phyloP scores from a whole-genome alignment of 1,140 invertebrate genomes.

The Neomicropteryx cornuta region DNA sequence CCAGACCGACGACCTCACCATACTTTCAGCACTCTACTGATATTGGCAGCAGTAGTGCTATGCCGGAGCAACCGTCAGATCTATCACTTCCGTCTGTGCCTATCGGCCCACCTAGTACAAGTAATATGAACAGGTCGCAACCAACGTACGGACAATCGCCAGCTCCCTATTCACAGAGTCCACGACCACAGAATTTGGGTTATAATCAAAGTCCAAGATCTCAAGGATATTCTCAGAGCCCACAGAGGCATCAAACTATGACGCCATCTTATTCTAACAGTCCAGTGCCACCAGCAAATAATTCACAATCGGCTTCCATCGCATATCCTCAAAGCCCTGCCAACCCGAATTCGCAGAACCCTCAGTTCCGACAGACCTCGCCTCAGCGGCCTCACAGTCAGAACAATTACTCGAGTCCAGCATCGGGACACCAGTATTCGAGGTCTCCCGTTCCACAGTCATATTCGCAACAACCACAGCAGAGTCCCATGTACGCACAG shows the following conservation, averaged over 20 bases:
- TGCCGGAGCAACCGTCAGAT: too few relatives aligned
- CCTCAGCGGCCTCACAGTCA: slow-evolving; percentile 23
- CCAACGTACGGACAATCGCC: slow-evolving; percentile 15
- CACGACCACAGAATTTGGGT: slow-evolving; percentile 13
- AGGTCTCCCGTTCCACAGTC: slow-evolving; percentile 19
- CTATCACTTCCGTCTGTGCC: slow-evolving; percentile 1
- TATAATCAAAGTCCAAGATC: slow-evolving; percentile 15
- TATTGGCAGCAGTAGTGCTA: too few relatives aligned
- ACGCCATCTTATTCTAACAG: slow-evolving; percentile 11
- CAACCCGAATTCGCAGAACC: slow-evolving; percentile 15
- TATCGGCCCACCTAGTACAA: neutral
- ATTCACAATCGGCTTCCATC: slow-evolving; percentile 12
- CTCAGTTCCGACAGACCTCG: slow-evolving; percentile 21
- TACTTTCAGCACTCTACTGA: slow-evolving; percentile 9
- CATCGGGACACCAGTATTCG: slow-evolving; percentile 15
- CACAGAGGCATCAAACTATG: slow-evolving; percentile 13
- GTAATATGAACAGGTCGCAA: slow-evolving; percentile 11
- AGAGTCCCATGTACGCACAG: slow-evolving; percentile 31
- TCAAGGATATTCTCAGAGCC: slow-evolving; percentile 17
- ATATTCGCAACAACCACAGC: slow-evolving; percentile 16
- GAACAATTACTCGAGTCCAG: slow-evolving; percentile 17
- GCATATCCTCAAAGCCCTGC: slow-evolving; percentile 27
- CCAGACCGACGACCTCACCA: slow-evolving; percentile 14
- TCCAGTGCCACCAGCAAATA: slow-evolving; percentile 13
- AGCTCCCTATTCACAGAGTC: slow-evolving; percentile 15